phyloP scores from a whole-genome alignment of 1,140 invertebrate species.

The Drosophila obscura region DNA sequence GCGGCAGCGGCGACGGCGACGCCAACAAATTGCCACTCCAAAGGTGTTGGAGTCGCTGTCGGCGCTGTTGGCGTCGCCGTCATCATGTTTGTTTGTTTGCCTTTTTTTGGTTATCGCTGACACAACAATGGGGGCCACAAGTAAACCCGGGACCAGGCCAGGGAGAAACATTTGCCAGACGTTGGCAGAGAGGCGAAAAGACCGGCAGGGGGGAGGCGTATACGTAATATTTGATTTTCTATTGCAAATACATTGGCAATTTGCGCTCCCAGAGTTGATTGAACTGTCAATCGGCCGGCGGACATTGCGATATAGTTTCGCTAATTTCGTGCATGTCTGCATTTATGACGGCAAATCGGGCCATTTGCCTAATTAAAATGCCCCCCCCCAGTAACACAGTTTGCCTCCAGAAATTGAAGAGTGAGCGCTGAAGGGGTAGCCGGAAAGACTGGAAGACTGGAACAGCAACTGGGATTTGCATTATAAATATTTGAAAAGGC shows the following conservation, averaged over 20 bases:
- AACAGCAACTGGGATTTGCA: slow-evolving; percentile 23
- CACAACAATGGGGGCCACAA: slow-evolving; percentile 69
- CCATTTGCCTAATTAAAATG: slow-evolving; percentile 78
- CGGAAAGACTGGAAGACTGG: not conserved
- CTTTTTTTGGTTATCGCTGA: slow-evolving; percentile 72
- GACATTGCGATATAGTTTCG: slow-evolving; percentile 71
- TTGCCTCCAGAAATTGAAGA: slow-evolving; percentile 16
- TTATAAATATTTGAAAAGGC: slow-evolving; percentile 67
- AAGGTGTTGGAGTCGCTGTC: slow-evolving; percentile 75
- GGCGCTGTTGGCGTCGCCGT: slow-evolving; percentile 42
- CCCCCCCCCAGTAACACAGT: slow-evolving; percentile 52
- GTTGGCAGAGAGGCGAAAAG: not conserved
- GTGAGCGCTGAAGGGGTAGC: not conserved
- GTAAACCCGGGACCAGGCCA: slow-evolving; percentile 17
- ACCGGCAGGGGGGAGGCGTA: slow-evolving; percentile 37
- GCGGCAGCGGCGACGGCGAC: slow-evolving; percentile 52
- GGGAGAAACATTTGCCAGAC: slow-evolving; percentile 5
- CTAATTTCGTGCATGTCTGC: slow-evolving; percentile 66
- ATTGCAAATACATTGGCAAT: slow-evolving; percentile 65
- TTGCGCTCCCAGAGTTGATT: slow-evolving; percentile 63
- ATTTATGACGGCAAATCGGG: slow-evolving; percentile 63
- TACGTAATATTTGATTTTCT: slow-evolving; percentile 79
- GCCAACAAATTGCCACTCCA: slow-evolving; percentile 80
- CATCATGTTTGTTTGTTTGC: slow-evolving; percentile 53
- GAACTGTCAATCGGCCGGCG: slow-evolving; percentile 70